Evolutionary conservation across 2,888 invertebrate genomes (phyloP), one percentile per base, ranked within the genome.

Genomic region (Amphiduros pacificus): DNA sequence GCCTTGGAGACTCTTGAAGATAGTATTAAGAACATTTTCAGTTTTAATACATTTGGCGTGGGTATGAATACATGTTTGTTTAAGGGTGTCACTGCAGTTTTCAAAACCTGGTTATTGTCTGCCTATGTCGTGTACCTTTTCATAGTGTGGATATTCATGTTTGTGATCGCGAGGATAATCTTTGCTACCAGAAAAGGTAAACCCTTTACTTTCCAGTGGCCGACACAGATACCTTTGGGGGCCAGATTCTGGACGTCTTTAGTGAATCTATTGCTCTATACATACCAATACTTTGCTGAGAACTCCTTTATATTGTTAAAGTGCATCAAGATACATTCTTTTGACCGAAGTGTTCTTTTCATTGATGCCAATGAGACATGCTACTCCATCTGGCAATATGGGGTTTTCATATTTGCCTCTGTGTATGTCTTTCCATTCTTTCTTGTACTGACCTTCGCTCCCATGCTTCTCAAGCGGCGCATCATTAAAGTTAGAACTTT

Each of bases 341-440:
- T 22, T 9, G 44, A 22, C 5, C 20, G 22, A 5, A 44, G 22
- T 17, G 64, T 67, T 6, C 53, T 67, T 26, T 65, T 63, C 44
- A 29, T 55, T 5, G 67, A 67, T 44, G 67, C 62, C n/a, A 60
- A 60, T 32, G 52, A 60, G 14, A 29, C 29, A 17, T 67, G 67
- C 27, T 60, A 53, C 31, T 20, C 26, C 3, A 29, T 29, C 1
- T 67, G 67, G 67, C 67, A 67, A 48, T 65, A 55, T 44, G 60
- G 26, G 9, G 49, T 61, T 20, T 27, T 65, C 22, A 29, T 31
- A 14, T 20, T 60, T 11, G 56, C 62, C 28, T 17, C 17, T 27
- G 52, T 67, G n/a, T 63, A 52, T 44, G 55, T 67, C 27, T 20
- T 63, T 2, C 67, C 67, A 9, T 67, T 67, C 54, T 67, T 65